Evolutionary conservation across 2,888 invertebrate species (phyloP).

Genomic region (Drosophila phalerata): DNA sequence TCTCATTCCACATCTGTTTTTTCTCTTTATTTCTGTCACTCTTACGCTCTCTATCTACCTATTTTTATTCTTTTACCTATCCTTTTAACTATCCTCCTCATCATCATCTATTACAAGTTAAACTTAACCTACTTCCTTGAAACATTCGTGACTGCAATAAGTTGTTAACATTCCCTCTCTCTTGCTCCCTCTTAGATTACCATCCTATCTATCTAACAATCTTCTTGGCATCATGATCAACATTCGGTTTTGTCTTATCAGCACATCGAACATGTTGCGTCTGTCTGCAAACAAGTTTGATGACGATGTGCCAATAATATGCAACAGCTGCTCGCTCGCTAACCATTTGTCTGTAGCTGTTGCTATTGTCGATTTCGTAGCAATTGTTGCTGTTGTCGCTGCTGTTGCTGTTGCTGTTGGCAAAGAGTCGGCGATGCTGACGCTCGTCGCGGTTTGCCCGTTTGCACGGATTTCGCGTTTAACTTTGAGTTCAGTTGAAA

Average conservation of each 20-base stretch:
- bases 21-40: background rate
- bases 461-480: conserved; percentile 72
- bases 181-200: background rate
- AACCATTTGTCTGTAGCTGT: conserved; percentile 26
- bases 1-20: background rate
- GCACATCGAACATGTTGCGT: conserved; percentile 65
- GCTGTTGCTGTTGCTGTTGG: conserved; percentile 35
- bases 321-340: conserved; percentile 54
- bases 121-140: background rate
- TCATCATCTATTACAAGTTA: background rate
- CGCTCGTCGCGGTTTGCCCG: conserved; percentile 41
- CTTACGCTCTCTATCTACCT: background rate
- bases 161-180: background rate
- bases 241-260: conserved; percentile 56
- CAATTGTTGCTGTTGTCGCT: conserved; percentile 38
- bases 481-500: conserved; percentile 74
- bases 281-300: conserved; percentile 54
- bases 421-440: conserved; percentile 55
- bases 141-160: background rate
- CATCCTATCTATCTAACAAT: background rate
- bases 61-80: background rate
- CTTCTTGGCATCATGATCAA: background rate
- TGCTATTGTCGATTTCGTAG: conserved; percentile 25
- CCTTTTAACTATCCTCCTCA: background rate
- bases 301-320: conserved; percentile 72